A percentile compares a stretch with the other conserved stretches of the same genome.
These are phyloP conservation scores for Tortrix viridana DNA, from an alignment of 2,888 invertebrate genomes.

Conservation along the genomic window DNA sequence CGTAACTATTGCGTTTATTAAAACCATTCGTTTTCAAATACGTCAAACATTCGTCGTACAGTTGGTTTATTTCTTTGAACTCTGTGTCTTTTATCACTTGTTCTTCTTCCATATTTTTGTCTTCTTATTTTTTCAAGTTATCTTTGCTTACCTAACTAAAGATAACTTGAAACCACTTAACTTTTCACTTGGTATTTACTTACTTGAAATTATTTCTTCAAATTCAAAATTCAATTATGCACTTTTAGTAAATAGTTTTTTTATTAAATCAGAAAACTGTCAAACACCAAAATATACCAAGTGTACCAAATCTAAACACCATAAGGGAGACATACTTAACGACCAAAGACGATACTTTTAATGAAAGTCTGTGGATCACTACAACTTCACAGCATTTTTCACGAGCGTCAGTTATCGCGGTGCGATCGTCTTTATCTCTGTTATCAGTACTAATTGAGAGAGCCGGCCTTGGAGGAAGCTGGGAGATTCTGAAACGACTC, in stretches of 20 bases:
- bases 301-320: background rate
- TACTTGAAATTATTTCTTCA: no score
- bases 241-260: no score
- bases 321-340: background rate
- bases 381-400: constrained; percentile 11
- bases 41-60: constrained; percentile 73
- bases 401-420: constrained; percentile 42
- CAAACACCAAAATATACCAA: background rate
- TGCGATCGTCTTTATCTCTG: constrained; percentile 40
- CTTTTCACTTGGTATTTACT: no score
- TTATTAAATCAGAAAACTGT: background rate
- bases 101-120: constrained; percentile 47
- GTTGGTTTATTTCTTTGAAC: constrained; percentile 62
- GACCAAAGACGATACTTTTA: background rate
- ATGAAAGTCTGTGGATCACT: background rate
- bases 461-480: constrained; percentile 51
- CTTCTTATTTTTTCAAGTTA: background rate
- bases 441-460: constrained; percentile 60
- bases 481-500: constrained; percentile 45
- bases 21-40: constrained; percentile 56
- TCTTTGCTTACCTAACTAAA: background rate
- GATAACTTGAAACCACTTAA: background rate
- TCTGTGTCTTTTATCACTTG: constrained; percentile 52
- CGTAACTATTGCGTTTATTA: background rate
- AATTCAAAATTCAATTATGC: no score